Percentiles rank a stretch among this genome's conserved stretches.
These are phyloP conservation scores for Oscheius sp. DNA, from an alignment of 2,888 invertebrate species.

Conservation along the genomic window DNA sequence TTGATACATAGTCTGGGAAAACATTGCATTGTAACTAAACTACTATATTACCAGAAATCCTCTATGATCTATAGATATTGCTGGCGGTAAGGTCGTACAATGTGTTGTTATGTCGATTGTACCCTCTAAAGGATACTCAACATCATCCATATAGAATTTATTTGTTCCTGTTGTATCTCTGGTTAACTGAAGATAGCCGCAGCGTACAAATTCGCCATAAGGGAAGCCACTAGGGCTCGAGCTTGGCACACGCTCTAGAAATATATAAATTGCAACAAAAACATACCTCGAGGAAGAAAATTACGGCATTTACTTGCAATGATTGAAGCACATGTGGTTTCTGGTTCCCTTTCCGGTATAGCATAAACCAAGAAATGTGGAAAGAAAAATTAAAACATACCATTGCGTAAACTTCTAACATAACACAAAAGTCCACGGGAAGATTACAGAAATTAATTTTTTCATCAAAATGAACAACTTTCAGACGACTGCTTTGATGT, in stretches of 20 bases:
- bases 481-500: constrained; percentile 41
- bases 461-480: constrained; percentile 43
- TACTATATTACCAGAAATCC: constrained; percentile 49
- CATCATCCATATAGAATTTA: constrained; percentile 49
- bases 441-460: constrained; percentile 51
- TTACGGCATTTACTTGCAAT: constrained; percentile 43
- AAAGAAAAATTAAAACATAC: too few relatives aligned
- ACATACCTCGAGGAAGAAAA: constrained; percentile 31
- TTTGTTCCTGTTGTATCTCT: constrained; percentile 22
- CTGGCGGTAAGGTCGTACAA: constrained; percentile 47
- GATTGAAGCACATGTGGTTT: constrained; percentile 42
- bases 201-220: constrained; percentile 24
- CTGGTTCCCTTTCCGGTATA: constrained; percentile 17
- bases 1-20: constrained; percentile 54
- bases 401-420: constrained; percentile 57
- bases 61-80: constrained; percentile 52
- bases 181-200: constrained; percentile 27
- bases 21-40: not conserved
- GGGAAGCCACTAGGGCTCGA: constrained; percentile 22
- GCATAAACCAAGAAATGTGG: constrained; percentile 4
- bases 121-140: constrained; percentile 61
- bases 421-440: constrained; percentile 51
- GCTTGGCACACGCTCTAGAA: constrained; percentile 3
- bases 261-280: not conserved
- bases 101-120: constrained; percentile 48